Evolutionary conservation across 2,113 vertebrate genomes (phyloP), one percentile per base, ranked within the genome.

Genomic region (Apteryx mantelli): DNA sequence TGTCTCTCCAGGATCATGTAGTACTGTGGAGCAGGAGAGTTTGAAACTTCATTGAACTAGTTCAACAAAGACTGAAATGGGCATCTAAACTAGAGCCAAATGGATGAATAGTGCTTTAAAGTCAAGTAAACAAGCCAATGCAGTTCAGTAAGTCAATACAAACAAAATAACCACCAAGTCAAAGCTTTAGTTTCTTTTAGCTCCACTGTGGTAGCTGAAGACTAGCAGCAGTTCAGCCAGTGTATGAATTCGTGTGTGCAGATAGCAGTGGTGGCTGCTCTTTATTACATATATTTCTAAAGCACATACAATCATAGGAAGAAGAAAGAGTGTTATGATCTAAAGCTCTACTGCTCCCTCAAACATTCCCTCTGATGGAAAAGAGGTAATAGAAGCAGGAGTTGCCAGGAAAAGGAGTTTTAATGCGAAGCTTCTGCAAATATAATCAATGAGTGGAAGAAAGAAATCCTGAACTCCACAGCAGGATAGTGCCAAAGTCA

Each of bases 101-200:
- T 3, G 65, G 82, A 91, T 55, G 69, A 93, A 64, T 16, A 79
- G 53, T 79, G 44, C 42, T 79, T 94, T 91, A 40, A 52, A 85
- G 69, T 40, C 82, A 94, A 86, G 52, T 64, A 91, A 96, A 93
- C 69, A 89, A 74, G 91, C 78, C 64, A 79, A 69, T 13, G 28
- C 81, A 92, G 77, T 56, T 89, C 81, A 89, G 78, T 70, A 80
- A 92, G 50, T 25, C 32, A 94, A 40, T n/a, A 70, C n/a, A 92
- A 93, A 86, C 56, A 65, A 61, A 85, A 65, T 65, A 50, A 74
- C 66, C 60, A 53, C 22, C 1, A 0, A 79, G 48, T 30, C 53
- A 79, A 52, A 84, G 75, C 86, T 88, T 36, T 58, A 53, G 60
- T 75, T 88, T 55, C 58, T 70, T 42, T 50, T 48, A 10, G 65